Evolutionary conservation across 30 jellyfish, hydroid and myxozoan species (phyloP), one percentile per base, ranked within the genome.

Genomic region (Chironex yamaguchii): DNA sequence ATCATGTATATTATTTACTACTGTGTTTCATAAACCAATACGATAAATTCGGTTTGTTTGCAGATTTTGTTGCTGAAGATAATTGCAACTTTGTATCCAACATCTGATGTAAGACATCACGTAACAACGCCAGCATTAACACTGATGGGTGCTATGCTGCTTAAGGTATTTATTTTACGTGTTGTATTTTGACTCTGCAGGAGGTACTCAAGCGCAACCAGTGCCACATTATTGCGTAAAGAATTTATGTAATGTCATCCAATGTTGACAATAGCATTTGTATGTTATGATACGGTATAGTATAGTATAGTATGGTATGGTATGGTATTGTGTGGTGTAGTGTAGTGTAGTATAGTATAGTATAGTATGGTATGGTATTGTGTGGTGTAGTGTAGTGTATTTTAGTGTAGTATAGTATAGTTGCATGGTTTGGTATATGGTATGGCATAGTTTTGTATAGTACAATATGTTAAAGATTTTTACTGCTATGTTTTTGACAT

Each of bases 91-190:
- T 4, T 89, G 13, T 94, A 52, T 62, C 99, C 99, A 32, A 89
- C 97, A 17, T 89, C 99, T 29, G 99, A 94, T 85, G 52, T 94
- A 76, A 77, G 78, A 49, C 99, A 94, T 80, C 90, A 62, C 2
- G 74, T 94, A 62, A 88, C 97, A 9, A 89, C 99, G 3, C 99
- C 99, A 0, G 91, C 97, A 25, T 68, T 94, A 42, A 52, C 87
- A 1, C 84, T 27, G 25, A 94, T 94, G 90, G 95, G 92, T 29
- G 92, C 92, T 53, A 76, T 84, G 20, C 64, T 94, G 71, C 66
- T 85, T 20, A 94, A 94, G 99, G 99, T 94, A 77, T 48, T 42
- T 0, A n/a, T 63, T 32, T 27, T 26, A 14, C 58, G 27, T 29
- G 24, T 26, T 2, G 79, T 27, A n/a, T 21, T 21, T 21, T 2